phyloP scores from a whole-genome alignment of 2,888 invertebrate genomes.

The Zhengitettix transpicula region DNA sequence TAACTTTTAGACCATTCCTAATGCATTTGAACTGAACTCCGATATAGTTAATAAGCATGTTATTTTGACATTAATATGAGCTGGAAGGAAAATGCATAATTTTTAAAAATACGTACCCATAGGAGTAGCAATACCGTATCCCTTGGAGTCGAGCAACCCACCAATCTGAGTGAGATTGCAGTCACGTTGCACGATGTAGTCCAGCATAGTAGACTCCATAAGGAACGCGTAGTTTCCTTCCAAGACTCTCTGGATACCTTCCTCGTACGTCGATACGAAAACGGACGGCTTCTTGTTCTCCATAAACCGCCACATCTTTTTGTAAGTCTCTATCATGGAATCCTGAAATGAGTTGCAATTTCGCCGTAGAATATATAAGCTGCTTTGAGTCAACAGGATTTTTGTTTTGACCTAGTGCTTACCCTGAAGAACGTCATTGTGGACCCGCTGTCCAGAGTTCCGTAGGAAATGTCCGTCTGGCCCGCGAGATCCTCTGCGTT shows the following conservation, averaged over 20 bases:
- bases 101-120: neutral
- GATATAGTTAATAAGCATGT: too few species aligned
- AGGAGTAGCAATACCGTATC: slow-evolving; percentile 50
- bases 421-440: slow-evolving; percentile 81
- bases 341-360: slow-evolving; percentile 32
- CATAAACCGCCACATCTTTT: slow-evolving; percentile 74
- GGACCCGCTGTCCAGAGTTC: slow-evolving; percentile 65
- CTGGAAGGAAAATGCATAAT: too few species aligned
- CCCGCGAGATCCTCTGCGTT: slow-evolving; percentile 69
- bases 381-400: too few species aligned
- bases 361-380: too few species aligned
- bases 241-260: slow-evolving; percentile 59
- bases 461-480: slow-evolving; percentile 71
- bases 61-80: too few species aligned
- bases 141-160: slow-evolving; percentile 65
- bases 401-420: slow-evolving; percentile 17
- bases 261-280: slow-evolving; percentile 56
- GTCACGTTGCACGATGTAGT: slow-evolving; percentile 64
- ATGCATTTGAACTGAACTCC: too few species aligned
- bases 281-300: slow-evolving; percentile 50
- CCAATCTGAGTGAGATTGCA: slow-evolving; percentile 81
- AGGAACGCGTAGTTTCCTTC: slow-evolving; percentile 73
- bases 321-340: slow-evolving; percentile 61
- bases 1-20: too few species aligned
- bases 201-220: slow-evolving; percentile 79